phyloP scores from a whole-genome alignment of 2,888 invertebrate species.

The Andrena hattorfiana region DNA sequence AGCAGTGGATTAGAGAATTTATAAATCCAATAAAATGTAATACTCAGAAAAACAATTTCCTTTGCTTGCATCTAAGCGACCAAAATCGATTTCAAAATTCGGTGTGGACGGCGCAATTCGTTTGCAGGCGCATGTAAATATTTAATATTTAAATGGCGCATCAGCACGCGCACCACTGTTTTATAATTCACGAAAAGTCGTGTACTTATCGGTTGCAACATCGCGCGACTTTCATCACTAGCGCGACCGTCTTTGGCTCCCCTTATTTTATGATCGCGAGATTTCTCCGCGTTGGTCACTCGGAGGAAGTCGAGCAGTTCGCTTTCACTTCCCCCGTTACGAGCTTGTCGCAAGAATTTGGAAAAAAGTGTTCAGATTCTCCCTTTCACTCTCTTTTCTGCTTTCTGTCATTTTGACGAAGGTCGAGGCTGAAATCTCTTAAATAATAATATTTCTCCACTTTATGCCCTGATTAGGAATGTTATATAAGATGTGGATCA shows the following conservation, averaged over 20 bases:
- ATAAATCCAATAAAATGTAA: too few relatives aligned
- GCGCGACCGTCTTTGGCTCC: slow-evolving; percentile 14
- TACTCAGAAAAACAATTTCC: neutral
- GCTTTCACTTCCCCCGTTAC: slow-evolving; percentile 53
- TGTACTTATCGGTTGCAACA: slow-evolving; percentile 36
- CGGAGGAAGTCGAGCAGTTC: slow-evolving; percentile 21
- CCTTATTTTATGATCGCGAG: slow-evolving; percentile 29
- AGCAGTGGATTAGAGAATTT: too few relatives aligned
- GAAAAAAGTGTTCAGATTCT: slow-evolving; percentile 7
- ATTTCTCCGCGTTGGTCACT: slow-evolving; percentile 25
- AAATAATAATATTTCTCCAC: neutral
- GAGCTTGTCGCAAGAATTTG: slow-evolving; percentile 16
- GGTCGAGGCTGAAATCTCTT: too few relatives aligned
- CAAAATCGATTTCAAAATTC: slow-evolving; percentile 27
- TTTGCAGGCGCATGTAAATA: slow-evolving; percentile 14
- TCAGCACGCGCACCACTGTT: slow-evolving; percentile 30
- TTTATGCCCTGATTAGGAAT: neutral
- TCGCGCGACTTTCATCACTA: slow-evolving; percentile 48
- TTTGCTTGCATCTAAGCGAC: neutral
- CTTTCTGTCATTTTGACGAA: neutral
- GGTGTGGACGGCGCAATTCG: neutral
- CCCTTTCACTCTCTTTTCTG: neutral
- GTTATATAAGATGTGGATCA: neutral
- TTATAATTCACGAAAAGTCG: slow-evolving; percentile 27
- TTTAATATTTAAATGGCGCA: slow-evolving; percentile 48